These are phyloP conservation scores for Scolopax mira DNA, from an alignment of 2,113 vertebrate species.

Conservation along the genomic window DNA sequence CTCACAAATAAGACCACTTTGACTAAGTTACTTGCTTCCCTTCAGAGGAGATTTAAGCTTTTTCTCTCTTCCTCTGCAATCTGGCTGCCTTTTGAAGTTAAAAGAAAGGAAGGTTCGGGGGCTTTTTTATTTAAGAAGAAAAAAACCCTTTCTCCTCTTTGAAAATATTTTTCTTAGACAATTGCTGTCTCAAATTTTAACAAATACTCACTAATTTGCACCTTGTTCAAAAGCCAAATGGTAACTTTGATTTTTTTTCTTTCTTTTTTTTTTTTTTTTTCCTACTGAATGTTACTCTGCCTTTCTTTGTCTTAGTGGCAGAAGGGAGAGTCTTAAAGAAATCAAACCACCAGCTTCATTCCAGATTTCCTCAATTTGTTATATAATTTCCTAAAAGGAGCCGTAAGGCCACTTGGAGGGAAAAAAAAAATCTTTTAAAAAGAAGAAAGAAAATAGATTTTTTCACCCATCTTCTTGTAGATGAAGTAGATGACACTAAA, in stretches of 20 bases:
- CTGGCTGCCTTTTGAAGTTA: conserved; percentile 60
- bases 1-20: conserved; percentile 34
- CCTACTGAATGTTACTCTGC: conserved; percentile 4
- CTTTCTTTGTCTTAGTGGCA: conserved; percentile 58
- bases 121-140: conserved; percentile 52
- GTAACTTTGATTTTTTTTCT: conserved; percentile 27
- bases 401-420: conserved; percentile 16
- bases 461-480: conserved; percentile 18
- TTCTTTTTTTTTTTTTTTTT: not conserved
- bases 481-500: conserved; percentile 48
- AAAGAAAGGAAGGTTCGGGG: conserved; percentile 55
- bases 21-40: conserved; percentile 28
- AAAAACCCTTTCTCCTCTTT: conserved; percentile 41
- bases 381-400: conserved; percentile 61
- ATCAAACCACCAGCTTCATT: conserved; percentile 30
- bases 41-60: conserved; percentile 49
- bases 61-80: conserved; percentile 53
- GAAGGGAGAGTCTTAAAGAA: conserved; percentile 49
- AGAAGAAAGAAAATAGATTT: conserved; percentile 52
- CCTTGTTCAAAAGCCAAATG: conserved; percentile 59
- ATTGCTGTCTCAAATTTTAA: conserved; percentile 60
- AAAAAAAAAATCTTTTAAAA: conserved; percentile 21
- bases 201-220: conserved; percentile 69
- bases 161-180: conserved; percentile 62
- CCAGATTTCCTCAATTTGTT: conserved; percentile 49